phyloP scores from a whole-genome alignment of 2,797 vertebrate species.

The Lutra lutra region DNA sequence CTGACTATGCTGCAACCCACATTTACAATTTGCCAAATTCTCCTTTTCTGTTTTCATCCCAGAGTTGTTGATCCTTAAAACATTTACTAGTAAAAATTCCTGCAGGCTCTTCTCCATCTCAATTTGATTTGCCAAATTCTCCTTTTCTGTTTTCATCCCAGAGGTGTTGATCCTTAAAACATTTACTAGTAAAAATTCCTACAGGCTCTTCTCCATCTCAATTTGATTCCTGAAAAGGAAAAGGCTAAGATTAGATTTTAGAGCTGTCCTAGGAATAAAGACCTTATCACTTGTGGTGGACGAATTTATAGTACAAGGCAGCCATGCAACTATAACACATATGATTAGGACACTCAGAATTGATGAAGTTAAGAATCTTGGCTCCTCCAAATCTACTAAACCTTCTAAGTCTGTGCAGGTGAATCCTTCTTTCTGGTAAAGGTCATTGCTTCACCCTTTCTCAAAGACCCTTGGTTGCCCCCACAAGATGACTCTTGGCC shows the following conservation, averaged over 20 bases:
- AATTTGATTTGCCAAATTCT: too few relatives aligned
- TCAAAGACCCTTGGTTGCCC: neutral
- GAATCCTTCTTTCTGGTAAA: neutral
- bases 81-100: neutral
- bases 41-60: neutral
- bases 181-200: neutral
- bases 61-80: neutral
- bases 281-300: neutral
- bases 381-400: neutral
- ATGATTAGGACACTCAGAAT: neutral
- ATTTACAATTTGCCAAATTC: neutral
- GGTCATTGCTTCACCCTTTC: neutral
- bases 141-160: neutral
- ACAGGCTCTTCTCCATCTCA: neutral
- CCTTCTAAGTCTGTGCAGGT: neutral
- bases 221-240: neutral
- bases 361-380: neutral
- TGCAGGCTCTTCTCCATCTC: neutral
- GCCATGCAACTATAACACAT: neutral
- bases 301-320: neutral
- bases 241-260: neutral
- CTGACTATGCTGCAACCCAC: neutral
- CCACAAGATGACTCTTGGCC: neutral
- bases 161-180: neutral
- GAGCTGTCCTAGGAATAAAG: neutral